Percentiles rank a stretch among this genome's conserved stretches.
phyloP scores from a whole-genome alignment of 2,113 vertebrate genomes.

The Ardeotis arabs region DNA sequence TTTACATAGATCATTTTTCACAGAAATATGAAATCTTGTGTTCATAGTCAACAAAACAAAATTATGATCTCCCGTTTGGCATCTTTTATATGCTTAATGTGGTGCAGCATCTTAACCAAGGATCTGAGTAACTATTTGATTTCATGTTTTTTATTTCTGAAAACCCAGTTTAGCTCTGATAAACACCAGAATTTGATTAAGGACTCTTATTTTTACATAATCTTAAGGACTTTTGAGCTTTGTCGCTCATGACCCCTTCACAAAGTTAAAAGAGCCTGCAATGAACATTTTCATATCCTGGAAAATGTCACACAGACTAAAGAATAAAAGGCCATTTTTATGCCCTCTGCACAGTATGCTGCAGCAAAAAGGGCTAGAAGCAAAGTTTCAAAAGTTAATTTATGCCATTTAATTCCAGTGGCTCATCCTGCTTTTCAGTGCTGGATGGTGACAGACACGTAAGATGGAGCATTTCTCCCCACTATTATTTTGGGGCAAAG shows the following conservation, averaged over 20 bases:
- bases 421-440: background rate
- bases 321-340: constrained; percentile 15
- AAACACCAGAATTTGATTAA: background rate
- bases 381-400: constrained; percentile 53
- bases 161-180: background rate
- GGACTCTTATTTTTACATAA: background rate
- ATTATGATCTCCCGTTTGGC: background rate
- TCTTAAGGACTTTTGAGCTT: background rate
- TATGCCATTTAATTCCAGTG: background rate
- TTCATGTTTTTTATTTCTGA: background rate
- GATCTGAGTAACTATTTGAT: background rate
- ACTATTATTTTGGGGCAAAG: background rate
- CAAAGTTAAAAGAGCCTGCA: constrained; percentile 1
- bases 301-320: background rate
- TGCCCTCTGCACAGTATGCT: background rate
- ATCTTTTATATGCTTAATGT: background rate
- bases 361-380: background rate
- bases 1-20: background rate
- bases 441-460: background rate
- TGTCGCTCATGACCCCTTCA: background rate
- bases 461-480: constrained; percentile 7
- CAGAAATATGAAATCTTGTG: background rate
- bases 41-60: background rate
- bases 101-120: background rate
- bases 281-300: background rate